Evolutionary conservation across 1,140 invertebrate genomes (phyloP).

Genomic region (Zaprionus capensis): DNA sequence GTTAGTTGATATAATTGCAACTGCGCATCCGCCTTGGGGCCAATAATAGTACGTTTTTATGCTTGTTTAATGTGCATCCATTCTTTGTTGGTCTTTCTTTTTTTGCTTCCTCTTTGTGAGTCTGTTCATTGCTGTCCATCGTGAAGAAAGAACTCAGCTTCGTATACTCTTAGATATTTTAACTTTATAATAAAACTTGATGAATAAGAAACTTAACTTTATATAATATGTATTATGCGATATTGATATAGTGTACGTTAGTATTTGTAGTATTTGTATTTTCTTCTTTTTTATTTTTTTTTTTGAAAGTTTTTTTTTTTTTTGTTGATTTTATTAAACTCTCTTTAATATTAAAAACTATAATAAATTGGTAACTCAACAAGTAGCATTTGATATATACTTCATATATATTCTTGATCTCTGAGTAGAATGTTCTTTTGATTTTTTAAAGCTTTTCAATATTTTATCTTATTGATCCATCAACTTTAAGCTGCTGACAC

Average conservation of each 20-base stretch:
- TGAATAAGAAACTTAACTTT: too few relatives aligned
- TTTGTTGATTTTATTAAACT: too few relatives aligned
- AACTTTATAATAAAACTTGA: too few relatives aligned
- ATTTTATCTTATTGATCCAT: background rate
- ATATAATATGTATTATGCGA: too few relatives aligned
- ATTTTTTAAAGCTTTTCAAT: background rate
- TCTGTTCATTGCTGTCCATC: background rate
- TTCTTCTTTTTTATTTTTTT: background rate
- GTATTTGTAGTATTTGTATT: background rate
- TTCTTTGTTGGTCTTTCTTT: constrained; percentile 12
- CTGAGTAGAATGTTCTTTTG: too few relatives aligned
- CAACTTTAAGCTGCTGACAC: background rate
- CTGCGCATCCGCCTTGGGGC: constrained; percentile 8
- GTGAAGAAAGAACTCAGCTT: background rate
- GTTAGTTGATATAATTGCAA: constrained; percentile 7
- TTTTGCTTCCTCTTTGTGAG: background rate
- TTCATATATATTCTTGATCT: background rate
- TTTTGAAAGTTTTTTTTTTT: too few relatives aligned
- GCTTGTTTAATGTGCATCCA: constrained; percentile 39
- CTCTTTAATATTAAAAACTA: too few relatives aligned
- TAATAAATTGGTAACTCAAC: too few relatives aligned
- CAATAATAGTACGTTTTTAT: constrained; percentile 13
- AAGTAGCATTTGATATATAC: too few relatives aligned
- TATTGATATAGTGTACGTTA: too few relatives aligned
- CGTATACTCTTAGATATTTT: background rate